These are phyloP conservation scores for Nemopilema nomurai DNA, from an alignment of 30 jellyfish, hydroid and myxozoan genomes.

Conservation along the genomic window DNA sequence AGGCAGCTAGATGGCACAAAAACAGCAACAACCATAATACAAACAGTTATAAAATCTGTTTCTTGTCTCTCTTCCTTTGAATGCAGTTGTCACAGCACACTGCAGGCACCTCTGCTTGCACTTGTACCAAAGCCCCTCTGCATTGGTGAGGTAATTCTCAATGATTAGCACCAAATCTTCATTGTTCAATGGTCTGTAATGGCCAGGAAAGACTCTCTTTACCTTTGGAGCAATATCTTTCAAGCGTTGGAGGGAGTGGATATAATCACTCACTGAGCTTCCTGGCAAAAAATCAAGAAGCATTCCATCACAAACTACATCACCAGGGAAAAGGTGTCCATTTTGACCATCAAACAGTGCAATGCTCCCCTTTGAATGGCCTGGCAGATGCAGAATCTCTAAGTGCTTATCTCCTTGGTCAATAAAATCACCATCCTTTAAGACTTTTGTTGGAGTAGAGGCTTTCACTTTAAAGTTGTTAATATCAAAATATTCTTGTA, in stretches of 20 bases:
- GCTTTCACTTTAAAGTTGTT: slow-evolving; percentile 22
- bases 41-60: slow-evolving; percentile 14
- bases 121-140: background rate
- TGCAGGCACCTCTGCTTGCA: slow-evolving; percentile 12
- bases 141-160: slow-evolving; percentile 16
- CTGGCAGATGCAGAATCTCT: slow-evolving; percentile 42
- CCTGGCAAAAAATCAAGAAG: slow-evolving; percentile 41
- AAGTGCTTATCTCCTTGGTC: slow-evolving; percentile 39
- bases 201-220: slow-evolving; percentile 40
- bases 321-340: slow-evolving; percentile 33
- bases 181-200: slow-evolving; percentile 3
- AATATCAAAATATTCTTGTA: background rate
- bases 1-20: background rate
- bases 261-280: slow-evolving; percentile 33
- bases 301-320: slow-evolving; percentile 41
- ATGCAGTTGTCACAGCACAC: background rate
- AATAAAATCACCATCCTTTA: slow-evolving; percentile 41
- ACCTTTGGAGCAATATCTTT: slow-evolving; percentile 33
- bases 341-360: slow-evolving; percentile 14
- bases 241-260: slow-evolving; percentile 20
- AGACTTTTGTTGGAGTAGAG: slow-evolving; percentile 17
- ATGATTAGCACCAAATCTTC: slow-evolving; percentile 7
- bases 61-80: slow-evolving; percentile 36
- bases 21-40: slow-evolving; percentile 50
- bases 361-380: slow-evolving; percentile 58